Conservation (phyloP, 2,797 vertebrate species). For the Allobates femoralis region DNA sequence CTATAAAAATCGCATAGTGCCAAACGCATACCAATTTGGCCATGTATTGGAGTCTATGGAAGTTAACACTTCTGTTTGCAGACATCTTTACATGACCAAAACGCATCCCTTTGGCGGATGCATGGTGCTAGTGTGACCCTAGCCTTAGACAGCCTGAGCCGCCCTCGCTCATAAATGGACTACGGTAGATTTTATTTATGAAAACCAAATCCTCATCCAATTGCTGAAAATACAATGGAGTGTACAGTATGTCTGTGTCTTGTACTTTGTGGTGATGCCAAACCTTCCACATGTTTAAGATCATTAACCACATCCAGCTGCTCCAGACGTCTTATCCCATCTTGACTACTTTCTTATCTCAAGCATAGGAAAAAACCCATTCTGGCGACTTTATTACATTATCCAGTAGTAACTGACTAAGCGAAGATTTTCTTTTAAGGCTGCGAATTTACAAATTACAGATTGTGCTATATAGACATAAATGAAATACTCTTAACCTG, state of each 20-base stretch:
- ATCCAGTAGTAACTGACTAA: neutral
- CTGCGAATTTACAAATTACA: neutral
- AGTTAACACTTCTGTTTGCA: too few species aligned
- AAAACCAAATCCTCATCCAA: neutral
- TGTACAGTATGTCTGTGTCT: neutral
- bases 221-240: neutral
- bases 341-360: neutral
- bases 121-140: too few species aligned
- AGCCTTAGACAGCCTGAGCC: neutral
- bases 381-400: neutral
- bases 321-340: constrained; percentile 11
- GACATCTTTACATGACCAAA: too few species aligned
- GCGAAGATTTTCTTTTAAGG: neutral
- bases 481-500: constrained; percentile 15
- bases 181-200: neutral
- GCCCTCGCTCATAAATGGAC: neutral
- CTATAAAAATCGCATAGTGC: too few species aligned
- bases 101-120: too few species aligned
- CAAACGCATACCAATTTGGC: too few species aligned
- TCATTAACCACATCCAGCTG: constrained; percentile 2
- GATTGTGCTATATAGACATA: constrained; percentile 16
- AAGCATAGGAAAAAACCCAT: neutral
- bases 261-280: neutral
- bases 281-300: neutral
- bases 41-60: too few species aligned